Base-by-base conservation (phyloP, 2,797 vertebrate species). In the Lophius americanus region DNA sequence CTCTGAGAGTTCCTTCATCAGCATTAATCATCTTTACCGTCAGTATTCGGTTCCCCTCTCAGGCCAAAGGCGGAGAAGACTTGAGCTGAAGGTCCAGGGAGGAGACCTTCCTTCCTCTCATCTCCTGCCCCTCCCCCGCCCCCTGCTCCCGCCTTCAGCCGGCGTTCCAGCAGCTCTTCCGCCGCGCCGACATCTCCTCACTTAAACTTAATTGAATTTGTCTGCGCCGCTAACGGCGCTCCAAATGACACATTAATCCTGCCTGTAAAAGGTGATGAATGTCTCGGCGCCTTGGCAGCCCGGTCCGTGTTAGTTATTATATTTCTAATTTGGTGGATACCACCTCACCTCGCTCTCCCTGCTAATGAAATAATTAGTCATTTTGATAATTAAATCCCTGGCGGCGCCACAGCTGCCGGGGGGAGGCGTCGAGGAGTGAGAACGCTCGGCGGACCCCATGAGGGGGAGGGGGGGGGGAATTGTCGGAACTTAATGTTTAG, bases 291-390 rank as follows among this genome's bases (percentile, higher is more conserved):
- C 94, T 95, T 96, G 95, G 94, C 95, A 96, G 94, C 93, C 92
- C 92, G 93, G 92, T 95, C 94, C 94, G 94, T 96, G 95, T 96
- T 95, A 96, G 94, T 96, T 96, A 95, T 95, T 97, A 95, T 96
- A 96, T 95, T 96, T 96, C 94, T 95, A 94, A 96, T 96, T 97
- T 96, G 95, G 94, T 90, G 93, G 95, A 95, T 95, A 95, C 95
- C 94, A 96, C 95, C 95, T 95, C 95, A 93, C 93, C 86, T 92
- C 91, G 88, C 93, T 92, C 94, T 95, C 92, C 92, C 90, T 94
- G 94, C 58, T 97, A 96, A 98, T 97, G 94, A 95, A 96, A 96
- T 96, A 97, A 96, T 97, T 96, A 96, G 94, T 96, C 95, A 97
- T 96, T 96, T 96, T 96, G 95, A 96, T 96, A 95, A 97, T 97